phyloP scores from a whole-genome alignment of 2,113 vertebrate genomes.

The Ranitomeya variabilis region DNA sequence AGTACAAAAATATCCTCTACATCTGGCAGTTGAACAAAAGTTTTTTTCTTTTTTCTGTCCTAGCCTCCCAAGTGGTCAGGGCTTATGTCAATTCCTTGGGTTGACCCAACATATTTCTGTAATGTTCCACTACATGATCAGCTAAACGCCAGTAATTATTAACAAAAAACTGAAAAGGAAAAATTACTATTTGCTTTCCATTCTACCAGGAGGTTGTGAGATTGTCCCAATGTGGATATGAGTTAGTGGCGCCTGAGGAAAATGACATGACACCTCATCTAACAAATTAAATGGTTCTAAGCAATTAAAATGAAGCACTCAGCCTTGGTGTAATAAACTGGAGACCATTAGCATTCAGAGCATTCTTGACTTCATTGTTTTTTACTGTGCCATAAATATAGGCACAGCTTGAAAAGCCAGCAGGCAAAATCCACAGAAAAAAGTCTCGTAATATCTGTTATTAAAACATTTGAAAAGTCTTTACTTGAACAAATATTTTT shows the following conservation, averaged over 20 bases:
- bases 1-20: no score
- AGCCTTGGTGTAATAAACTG: constrained; percentile 73
- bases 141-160: not conserved
- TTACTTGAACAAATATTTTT: constrained; percentile 64
- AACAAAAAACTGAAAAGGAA: constrained; percentile 5
- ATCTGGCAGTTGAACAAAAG: no score
- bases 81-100: not conserved
- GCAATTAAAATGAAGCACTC: constrained; percentile 75
- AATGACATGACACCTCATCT: constrained; percentile 71
- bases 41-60: no score
- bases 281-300: constrained; percentile 76
- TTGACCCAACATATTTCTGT: not conserved
- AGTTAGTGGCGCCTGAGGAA: constrained; percentile 72
- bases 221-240: constrained; percentile 67
- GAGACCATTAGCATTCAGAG: constrained; percentile 71
- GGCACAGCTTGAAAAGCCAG: constrained; percentile 69
- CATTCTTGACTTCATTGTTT: constrained; percentile 66
- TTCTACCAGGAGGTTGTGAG: constrained; percentile 2
- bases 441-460: constrained; percentile 71
- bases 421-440: constrained; percentile 69
- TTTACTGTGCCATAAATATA: constrained; percentile 73
- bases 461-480: constrained; percentile 71
- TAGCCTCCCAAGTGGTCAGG: not conserved
- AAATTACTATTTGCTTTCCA: not conserved
- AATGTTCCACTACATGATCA: not conserved